Evolutionary conservation across 2,888 invertebrate species (phyloP).

Genomic region (Petrophora chlorosata): DNA sequence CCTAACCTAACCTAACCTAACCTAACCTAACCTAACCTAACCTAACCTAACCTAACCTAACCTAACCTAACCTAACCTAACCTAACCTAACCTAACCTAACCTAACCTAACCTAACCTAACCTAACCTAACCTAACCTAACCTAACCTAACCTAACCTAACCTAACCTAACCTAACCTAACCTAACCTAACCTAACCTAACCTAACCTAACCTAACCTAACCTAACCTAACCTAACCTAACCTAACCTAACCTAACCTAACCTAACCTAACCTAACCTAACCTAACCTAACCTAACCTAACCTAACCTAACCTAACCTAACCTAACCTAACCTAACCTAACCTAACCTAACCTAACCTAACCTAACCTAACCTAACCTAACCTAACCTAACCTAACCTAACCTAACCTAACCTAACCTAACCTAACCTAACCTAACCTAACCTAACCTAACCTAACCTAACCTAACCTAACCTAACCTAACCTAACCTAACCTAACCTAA

Average conservation of each 20-base stretch:
- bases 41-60: constrained; percentile 37
- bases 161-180: constrained; percentile 33
- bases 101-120: constrained; percentile 28
- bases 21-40: constrained; percentile 37
- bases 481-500: constrained; percentile 34
- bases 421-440: no score
- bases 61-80: constrained; percentile 34
- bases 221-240: constrained; percentile 32
- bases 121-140: constrained; percentile 32
- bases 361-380: constrained; percentile 28
- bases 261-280: constrained; percentile 32
- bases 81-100: constrained; percentile 37
- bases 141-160: constrained; percentile 35
- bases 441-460: no score
- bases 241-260: constrained; percentile 34
- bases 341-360: constrained; percentile 26
- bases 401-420: constrained; percentile 15
- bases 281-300: constrained; percentile 33
- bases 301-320: constrained; percentile 31
- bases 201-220: constrained; percentile 35
- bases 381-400: constrained; percentile 28
- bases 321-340: constrained; percentile 29
- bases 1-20: constrained; percentile 8
- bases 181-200: constrained; percentile 30
- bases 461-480: constrained; percentile 27